These are phyloP conservation scores for Meandrina meandrites DNA, from an alignment of 92 coral and sea anemone genomes.

Conservation along the genomic window DNA sequence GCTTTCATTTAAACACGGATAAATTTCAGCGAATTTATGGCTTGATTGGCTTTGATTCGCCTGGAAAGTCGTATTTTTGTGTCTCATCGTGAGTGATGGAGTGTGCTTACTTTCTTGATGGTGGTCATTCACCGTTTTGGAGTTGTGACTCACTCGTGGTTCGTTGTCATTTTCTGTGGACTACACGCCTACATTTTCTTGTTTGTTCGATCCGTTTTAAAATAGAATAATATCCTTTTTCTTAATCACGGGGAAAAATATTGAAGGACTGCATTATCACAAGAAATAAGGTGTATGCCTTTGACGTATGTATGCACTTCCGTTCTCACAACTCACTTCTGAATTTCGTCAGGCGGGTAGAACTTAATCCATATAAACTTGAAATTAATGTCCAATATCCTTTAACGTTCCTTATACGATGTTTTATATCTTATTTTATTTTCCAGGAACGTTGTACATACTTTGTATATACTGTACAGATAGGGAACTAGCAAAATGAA, in stretches of 20 bases:
- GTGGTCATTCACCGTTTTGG: conserved; percentile 49
- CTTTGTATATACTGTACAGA: conserved; percentile 91
- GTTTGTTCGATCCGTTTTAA: background rate
- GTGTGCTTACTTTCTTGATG: conserved; percentile 7
- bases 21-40: background rate
- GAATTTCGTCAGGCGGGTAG: background rate
- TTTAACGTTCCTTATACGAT: background rate
- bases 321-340: conserved; percentile 8
- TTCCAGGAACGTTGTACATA: conserved; percentile 96
- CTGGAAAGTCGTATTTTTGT: background rate
- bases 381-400: background rate
- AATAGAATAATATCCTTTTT: background rate
- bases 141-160: conserved; percentile 46
- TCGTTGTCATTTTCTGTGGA: conserved; percentile 41
- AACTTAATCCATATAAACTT: background rate
- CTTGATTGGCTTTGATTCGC: background rate
- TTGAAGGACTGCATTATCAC: background rate
- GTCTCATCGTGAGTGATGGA: conserved; percentile 18
- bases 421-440: background rate
- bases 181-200: conserved; percentile 14
- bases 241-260: background rate
- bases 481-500: conserved; percentile 70
- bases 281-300: conserved; percentile 9
- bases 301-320: conserved; percentile 38
- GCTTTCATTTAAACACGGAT: background rate